Evolutionary conservation across 2,888 invertebrate species (phyloP).

Genomic region (Agrochola litura): DNA sequence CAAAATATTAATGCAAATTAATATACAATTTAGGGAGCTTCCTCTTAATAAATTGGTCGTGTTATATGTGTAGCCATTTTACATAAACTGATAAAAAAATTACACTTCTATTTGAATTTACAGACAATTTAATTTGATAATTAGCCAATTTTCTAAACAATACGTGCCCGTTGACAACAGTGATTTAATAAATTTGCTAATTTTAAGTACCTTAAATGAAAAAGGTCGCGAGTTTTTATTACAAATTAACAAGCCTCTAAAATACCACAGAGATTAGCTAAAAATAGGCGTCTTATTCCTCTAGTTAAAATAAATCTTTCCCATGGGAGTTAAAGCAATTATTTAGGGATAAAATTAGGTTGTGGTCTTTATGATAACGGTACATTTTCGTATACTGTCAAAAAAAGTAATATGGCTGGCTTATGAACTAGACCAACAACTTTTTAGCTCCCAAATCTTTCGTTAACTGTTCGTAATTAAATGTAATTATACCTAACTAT

Average conservation of each 20-base stretch:
- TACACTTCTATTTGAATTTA: not conserved
- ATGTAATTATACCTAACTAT: not conserved
- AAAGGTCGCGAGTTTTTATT: too few relatives aligned
- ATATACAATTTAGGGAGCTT: too few relatives aligned
- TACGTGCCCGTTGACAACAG: not conserved
- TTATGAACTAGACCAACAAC: too few relatives aligned
- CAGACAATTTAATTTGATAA: not conserved
- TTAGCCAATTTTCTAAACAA: not conserved
- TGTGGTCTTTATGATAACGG: too few relatives aligned
- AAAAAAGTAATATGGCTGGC: not conserved
- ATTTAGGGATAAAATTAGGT: not conserved
- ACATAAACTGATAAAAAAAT: too few relatives aligned
- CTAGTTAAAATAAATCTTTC: not conserved
- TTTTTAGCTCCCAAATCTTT: not conserved
- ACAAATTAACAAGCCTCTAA: not conserved
- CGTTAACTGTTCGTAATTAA: not conserved
- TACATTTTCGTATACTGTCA: not conserved
- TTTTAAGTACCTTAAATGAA: too few relatives aligned
- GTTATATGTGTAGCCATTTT: too few relatives aligned
- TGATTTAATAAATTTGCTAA: too few relatives aligned
- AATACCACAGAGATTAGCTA: not conserved
- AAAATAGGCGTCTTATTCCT: not conserved
- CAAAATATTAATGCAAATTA: too few relatives aligned
- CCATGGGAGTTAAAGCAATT: constrained; percentile 7
- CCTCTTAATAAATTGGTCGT: too few relatives aligned